Percentiles rank a stretch among this genome's conserved stretches.
phyloP scores from a whole-genome alignment of 2,888 invertebrate genomes.

The Zaprionus bogoriensis region DNA sequence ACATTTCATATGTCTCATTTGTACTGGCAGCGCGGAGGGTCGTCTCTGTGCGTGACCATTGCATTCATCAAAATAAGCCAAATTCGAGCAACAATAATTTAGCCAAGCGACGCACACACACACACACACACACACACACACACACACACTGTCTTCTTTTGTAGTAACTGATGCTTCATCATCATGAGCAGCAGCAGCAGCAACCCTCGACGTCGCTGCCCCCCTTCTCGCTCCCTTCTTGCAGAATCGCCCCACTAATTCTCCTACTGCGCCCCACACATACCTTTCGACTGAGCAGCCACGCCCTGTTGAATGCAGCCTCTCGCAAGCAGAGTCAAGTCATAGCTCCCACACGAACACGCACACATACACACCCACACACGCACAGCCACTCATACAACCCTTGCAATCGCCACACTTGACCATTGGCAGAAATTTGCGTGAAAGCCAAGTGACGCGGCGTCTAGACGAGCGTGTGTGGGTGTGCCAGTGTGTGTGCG shows the following conservation, averaged over 20 bases:
- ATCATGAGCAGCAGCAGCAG: slow-evolving; percentile 39
- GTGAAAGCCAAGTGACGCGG: slow-evolving; percentile 7
- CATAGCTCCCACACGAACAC: not conserved
- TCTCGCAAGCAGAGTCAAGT: not conserved
- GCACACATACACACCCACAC: not conserved
- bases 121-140: slow-evolving; percentile 9
- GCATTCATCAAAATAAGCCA: slow-evolving; percentile 63
- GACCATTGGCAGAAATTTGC: slow-evolving; percentile 43
- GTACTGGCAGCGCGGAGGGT: slow-evolving; percentile 13
- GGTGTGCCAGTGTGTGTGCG: not conserved
- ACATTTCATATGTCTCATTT: slow-evolving; percentile 74
- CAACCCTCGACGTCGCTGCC: slow-evolving; percentile 17
- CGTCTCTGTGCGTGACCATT: slow-evolving; percentile 64
- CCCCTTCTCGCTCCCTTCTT: not conserved
- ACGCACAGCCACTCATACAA: not conserved
- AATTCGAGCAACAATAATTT: slow-evolving; percentile 47
- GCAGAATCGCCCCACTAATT: not conserved
- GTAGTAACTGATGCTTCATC: slow-evolving; percentile 54
- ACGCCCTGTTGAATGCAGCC: not conserved
- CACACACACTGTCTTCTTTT: slow-evolving; percentile 15
- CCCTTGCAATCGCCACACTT: slow-evolving; percentile 36
- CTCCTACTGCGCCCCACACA: not conserved
- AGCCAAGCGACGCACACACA: slow-evolving; percentile 14
- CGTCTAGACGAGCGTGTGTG: not conserved
- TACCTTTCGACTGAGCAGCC: not conserved